phyloP scores from a whole-genome alignment of 1,140 invertebrate species.

The Drosophila dunni region DNA sequence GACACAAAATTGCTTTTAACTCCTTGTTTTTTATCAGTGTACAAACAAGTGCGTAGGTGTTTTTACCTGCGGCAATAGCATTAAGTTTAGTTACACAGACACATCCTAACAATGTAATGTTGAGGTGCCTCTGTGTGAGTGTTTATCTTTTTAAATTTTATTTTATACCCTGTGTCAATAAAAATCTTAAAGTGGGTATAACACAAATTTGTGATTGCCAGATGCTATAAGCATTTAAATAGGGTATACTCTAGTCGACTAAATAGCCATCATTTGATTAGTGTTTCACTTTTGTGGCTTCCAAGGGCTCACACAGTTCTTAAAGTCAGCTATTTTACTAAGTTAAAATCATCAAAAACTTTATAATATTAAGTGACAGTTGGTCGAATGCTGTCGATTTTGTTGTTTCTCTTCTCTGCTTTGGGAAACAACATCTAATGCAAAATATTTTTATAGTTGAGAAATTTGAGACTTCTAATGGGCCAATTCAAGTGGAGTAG shows the following conservation, averaged over 20 bases:
- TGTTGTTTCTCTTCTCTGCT: not conserved
- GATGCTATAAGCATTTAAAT: not conserved
- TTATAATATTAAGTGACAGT: slow-evolving; percentile 8
- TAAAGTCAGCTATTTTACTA: slow-evolving; percentile 12
- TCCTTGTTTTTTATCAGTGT: slow-evolving; percentile 14
- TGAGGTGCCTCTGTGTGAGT: not conserved
- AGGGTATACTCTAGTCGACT: not conserved
- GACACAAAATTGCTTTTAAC: too few species aligned
- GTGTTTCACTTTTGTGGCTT: not conserved
- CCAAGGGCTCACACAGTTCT: not conserved
- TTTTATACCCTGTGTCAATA: not conserved
- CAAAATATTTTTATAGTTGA: not conserved
- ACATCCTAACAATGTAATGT: slow-evolving; percentile 3
- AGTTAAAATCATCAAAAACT: slow-evolving; percentile 21
- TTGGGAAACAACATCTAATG: not conserved
- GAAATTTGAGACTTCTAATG: slow-evolving; percentile 14
- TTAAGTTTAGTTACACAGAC: slow-evolving; percentile 54
- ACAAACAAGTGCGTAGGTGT: not conserved
- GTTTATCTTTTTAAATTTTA: not conserved
- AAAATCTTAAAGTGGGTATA: not conserved
- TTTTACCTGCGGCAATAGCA: slow-evolving; percentile 28
- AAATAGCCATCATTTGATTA: not conserved
- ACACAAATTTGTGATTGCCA: too few species aligned
- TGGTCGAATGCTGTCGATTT: not conserved
- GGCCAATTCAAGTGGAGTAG: slow-evolving; percentile 4